Base-by-base conservation (phyloP, 2,888 invertebrate species). In the Mactromeris polynyma region DNA sequence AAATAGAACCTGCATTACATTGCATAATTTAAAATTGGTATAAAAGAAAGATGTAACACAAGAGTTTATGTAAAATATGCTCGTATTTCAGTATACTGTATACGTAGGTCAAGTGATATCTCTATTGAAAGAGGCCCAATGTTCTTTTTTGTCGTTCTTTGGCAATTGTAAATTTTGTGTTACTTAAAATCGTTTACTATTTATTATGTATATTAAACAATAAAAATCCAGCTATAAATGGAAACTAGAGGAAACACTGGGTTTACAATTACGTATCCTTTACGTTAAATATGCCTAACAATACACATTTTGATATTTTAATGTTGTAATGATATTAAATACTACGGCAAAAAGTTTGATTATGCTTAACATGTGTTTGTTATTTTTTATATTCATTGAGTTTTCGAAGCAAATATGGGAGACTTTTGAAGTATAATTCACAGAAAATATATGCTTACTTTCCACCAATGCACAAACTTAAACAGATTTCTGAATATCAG, bases 1-100 rank as follows among this genome's bases (percentile, higher is more conserved):
- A 73, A 73, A 33, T 73, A 33, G 11, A 36, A 73, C 33, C 33
- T 73, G 33, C 19, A 73, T 73, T 73, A 73, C 73, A 73, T 73
- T 73, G 73, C 73, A 73, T 4, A 33, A 26, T 33, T 33, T 36
- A 33, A 33, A 33, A 26, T 36, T 36, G 73, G 26, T 69, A 58
- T 21, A 19, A 21, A 7, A 0, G 26, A 64, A 26, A 26, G 36
- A 73, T 73, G 36, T 73, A 73, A 9, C 73, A 11, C 6, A 7
- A 64, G 21, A 14, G 17, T 33, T 19, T 17, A 31, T 73, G 2
- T 33, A 33, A 33, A 33, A 33, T 6, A n/a, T 6, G 2, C 31
- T 69, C 69, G 31, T 69, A 73, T 73, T 33, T 73, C 73, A 36
- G 19, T 33, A 33, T 36, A 36, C 11, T 36, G 4, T 73, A 73